Conservation (phyloP, 2,888 invertebrate species). For the Epistrophella euchroma region DNA sequence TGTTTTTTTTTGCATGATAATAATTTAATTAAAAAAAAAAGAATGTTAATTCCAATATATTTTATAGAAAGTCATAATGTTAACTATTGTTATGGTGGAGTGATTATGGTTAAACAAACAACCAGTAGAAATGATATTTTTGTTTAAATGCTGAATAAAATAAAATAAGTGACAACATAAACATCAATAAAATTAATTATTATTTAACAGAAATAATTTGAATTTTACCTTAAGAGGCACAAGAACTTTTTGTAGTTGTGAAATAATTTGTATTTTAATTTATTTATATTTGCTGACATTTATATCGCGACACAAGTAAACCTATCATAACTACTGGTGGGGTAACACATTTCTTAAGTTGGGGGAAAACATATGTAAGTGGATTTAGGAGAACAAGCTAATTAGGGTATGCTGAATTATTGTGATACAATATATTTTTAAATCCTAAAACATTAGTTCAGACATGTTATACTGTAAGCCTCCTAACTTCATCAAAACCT, state of each 20-base stretch:
- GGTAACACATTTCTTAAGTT: constrained; percentile 23
- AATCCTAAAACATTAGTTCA: too few species aligned
- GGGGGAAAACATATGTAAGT: not conserved
- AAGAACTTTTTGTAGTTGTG: not conserved
- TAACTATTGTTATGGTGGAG: constrained; percentile 26
- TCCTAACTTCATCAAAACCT: too few species aligned
- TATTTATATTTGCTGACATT: constrained; percentile 38
- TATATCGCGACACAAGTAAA: constrained; percentile 23
- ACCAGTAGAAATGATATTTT: constrained; percentile 74
- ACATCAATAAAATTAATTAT: constrained; percentile 13
- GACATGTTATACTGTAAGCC: too few species aligned
- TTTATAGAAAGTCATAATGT: constrained; percentile 10
- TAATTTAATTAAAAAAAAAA: constrained; percentile 24
- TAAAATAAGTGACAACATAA: constrained; percentile 39
- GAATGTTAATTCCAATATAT: constrained; percentile 44
- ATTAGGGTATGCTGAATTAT: not conserved
- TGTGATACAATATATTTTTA: not conserved
- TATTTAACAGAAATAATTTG: constrained; percentile 27
- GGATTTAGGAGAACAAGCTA: not conserved
- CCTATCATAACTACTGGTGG: constrained; percentile 75
- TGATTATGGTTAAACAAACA: constrained; percentile 58
- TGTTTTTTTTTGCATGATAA: constrained; percentile 41
- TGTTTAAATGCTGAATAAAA: constrained; percentile 17
- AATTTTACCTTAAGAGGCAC: constrained; percentile 1
- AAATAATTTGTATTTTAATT: constrained; percentile 2